These are phyloP conservation scores for Myopa tessellatipennis DNA, from an alignment of 2,888 invertebrate species.

Conservation along the genomic window DNA sequence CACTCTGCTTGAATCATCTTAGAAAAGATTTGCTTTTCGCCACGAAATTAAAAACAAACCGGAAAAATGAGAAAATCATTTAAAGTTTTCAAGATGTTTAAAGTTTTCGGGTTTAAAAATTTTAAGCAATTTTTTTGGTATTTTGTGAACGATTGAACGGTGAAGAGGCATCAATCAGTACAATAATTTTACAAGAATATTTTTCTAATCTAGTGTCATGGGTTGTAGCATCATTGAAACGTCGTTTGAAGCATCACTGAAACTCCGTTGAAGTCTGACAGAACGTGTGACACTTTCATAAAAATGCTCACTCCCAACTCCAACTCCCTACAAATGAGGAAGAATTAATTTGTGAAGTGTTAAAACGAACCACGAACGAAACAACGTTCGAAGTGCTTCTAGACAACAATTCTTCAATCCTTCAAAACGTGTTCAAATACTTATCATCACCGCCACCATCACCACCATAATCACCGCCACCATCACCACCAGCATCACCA, in stretches of 20 bases:
- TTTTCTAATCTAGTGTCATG: no score
- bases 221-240: no score
- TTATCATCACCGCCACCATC: not conserved
- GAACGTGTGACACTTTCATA: no score
- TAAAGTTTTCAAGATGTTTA: not conserved
- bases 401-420: not conserved
- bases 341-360: no score
- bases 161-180: no score
- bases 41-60: not conserved
- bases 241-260: no score
- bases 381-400: not conserved
- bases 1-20: no score
- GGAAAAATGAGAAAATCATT: not conserved
- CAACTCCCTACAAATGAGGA: not conserved
- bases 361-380: not conserved
- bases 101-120: no score
- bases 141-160: no score
- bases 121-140: no score
- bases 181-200: no score
- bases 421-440: constrained; percentile 23
- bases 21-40: not conserved
- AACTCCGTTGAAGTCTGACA: no score
- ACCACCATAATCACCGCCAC: not conserved
- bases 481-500: not conserved
- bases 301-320: not conserved